Evolutionary conservation across 2,113 vertebrate genomes (phyloP).

Genomic region (Otolemur garnettii): DNA sequence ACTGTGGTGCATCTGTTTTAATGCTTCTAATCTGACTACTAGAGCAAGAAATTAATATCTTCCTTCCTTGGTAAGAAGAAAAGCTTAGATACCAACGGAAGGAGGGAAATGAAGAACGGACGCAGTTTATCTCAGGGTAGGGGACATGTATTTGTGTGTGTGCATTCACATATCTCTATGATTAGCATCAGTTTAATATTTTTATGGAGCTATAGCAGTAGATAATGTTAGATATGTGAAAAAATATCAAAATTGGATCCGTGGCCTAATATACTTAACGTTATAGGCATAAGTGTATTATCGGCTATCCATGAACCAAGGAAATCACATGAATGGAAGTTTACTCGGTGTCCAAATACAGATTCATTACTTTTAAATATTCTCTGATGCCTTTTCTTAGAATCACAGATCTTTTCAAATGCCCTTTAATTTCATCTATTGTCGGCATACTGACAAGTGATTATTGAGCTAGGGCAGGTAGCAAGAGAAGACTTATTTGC

Average conservation of each 20-base stretch:
- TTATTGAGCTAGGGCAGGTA: slow-evolving; percentile 15
- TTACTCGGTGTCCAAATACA: slow-evolving; percentile 66
- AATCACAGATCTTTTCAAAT: slow-evolving; percentile 61
- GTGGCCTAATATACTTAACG: slow-evolving; percentile 69
- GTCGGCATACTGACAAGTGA: slow-evolving; percentile 1
- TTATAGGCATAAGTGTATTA: slow-evolving; percentile 66
- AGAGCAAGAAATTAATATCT: slow-evolving; percentile 92
- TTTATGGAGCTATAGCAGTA: slow-evolving; percentile 70
- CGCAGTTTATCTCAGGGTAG: slow-evolving; percentile 44
- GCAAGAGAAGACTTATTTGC: not conserved
- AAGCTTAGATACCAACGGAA: slow-evolving; percentile 81
- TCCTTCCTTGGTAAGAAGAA: slow-evolving; percentile 81
- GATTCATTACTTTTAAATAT: slow-evolving; percentile 71
- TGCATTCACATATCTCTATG: not conserved
- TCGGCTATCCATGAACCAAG: slow-evolving; percentile 65
- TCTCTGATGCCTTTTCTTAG: slow-evolving; percentile 69
- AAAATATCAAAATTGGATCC: slow-evolving; percentile 72
- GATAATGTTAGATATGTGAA: slow-evolving; percentile 70
- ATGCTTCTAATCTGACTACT: slow-evolving; percentile 90
- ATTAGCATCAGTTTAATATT: slow-evolving; percentile 73
- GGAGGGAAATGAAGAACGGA: slow-evolving; percentile 78
- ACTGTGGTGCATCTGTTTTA: slow-evolving; percentile 88
- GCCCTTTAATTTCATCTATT: slow-evolving; percentile 65
- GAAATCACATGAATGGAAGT: slow-evolving; percentile 66
- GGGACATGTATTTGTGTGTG: not conserved